Evolutionary conservation across 2,113 vertebrate genomes (phyloP).

Genomic region (Erythrocercus mccallii): DNA sequence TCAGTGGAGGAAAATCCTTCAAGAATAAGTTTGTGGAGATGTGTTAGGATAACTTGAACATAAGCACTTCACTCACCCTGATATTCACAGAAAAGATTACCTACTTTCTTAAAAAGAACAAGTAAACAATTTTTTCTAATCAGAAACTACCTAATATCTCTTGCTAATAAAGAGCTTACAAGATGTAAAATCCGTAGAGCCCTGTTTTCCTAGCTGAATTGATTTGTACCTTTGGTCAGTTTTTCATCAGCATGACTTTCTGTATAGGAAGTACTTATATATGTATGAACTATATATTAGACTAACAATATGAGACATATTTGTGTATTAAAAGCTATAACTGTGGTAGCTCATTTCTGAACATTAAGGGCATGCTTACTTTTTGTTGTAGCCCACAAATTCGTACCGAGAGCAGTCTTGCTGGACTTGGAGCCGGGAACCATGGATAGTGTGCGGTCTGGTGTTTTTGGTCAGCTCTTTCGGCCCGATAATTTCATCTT

Average conservation of each 20-base stretch:
- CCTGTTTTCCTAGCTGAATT: neutral
- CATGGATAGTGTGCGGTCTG: conserved; percentile 93
- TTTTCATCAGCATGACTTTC: neutral
- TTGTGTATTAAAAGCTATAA: neutral
- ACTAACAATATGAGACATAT: neutral
- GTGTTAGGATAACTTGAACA: neutral
- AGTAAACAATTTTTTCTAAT: neutral
- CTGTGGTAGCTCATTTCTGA: neutral
- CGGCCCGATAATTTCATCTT: conserved; percentile 95
- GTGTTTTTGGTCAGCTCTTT: conserved; percentile 91
- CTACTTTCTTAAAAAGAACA: neutral
- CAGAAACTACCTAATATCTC: neutral
- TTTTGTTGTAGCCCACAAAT: conserved; percentile 84
- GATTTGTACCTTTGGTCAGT: neutral
- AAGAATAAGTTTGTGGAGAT: neutral
- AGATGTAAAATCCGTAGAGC: neutral
- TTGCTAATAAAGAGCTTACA: neutral
- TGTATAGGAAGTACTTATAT: neutral
- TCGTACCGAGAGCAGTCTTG: conserved; percentile 86
- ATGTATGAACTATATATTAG: neutral
- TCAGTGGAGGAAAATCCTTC: neutral
- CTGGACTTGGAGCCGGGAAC: conserved; percentile 94
- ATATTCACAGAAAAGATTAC: neutral
- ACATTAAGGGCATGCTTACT: neutral
- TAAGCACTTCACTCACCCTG: neutral